phyloP scores from a whole-genome alignment of 64 coral and sea anemone species.

The Anthopleura sola region DNA sequence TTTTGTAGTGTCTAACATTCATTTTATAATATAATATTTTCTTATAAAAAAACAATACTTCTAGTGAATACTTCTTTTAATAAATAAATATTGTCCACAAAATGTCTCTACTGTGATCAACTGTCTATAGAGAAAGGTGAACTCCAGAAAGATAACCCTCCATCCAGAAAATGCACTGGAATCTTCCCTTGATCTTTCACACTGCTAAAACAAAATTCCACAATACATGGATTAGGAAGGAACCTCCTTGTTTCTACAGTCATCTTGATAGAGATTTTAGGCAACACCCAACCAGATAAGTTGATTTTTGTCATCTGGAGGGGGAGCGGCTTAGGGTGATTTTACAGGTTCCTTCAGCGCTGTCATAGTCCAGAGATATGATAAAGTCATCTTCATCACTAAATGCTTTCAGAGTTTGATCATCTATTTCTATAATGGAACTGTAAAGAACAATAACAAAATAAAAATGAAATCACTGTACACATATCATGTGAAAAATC shows the following conservation, averaged over 20 bases:
- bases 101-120: neutral
- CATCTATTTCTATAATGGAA: constrained; percentile 37
- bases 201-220: neutral
- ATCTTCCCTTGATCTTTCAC: neutral
- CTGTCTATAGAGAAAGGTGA: too few relatives aligned
- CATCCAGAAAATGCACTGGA: neutral
- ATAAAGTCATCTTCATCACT: constrained; percentile 51
- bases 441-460: constrained; percentile 27
- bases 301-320: neutral
- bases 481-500: neutral
- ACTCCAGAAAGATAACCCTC: neutral
- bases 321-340: constrained; percentile 9
- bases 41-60: neutral
- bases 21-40: neutral
- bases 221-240: neutral
- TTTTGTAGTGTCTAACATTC: neutral
- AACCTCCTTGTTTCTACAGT: neutral
- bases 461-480: neutral
- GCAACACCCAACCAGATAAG: neutral
- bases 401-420: constrained; percentile 39
- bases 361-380: constrained; percentile 45
- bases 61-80: neutral
- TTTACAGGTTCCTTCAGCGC: constrained; percentile 25
- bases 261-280: neutral
- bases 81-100: neutral